Percentiles rank a stretch among this genome's conserved stretches.
phyloP scores from a whole-genome alignment of 2,113 vertebrate genomes.

The Beaufortia kweichowensis region DNA sequence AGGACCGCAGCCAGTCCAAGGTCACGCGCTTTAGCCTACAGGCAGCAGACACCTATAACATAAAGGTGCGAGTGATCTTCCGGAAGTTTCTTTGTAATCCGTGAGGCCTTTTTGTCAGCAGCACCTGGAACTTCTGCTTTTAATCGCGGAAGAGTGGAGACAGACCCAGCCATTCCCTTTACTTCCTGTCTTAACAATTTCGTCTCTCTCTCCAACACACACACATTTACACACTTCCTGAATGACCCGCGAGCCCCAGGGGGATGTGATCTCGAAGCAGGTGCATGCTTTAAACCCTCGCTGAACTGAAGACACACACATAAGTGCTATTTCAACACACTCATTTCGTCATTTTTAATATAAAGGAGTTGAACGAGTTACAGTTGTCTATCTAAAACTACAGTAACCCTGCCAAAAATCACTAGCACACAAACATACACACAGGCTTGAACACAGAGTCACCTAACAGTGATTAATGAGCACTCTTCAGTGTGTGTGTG shows the following conservation, averaged over 20 bases:
- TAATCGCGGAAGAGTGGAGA: constrained; percentile 42
- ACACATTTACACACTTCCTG: neutral
- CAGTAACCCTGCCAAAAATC: constrained; percentile 14
- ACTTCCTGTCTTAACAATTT: constrained; percentile 28
- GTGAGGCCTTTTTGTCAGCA: neutral
- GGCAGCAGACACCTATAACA: constrained; percentile 4
- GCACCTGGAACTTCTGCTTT: constrained; percentile 16
- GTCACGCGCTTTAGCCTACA: neutral
- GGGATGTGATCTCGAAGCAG: constrained; percentile 9
- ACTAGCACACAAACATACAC: neutral
- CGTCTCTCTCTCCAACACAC: constrained; percentile 13
- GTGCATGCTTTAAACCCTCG: constrained; percentile 23
- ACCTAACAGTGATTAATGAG: constrained; percentile 71
- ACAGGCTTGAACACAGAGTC: constrained; percentile 1
- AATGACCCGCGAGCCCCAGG: constrained; percentile 12
- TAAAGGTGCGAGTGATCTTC: constrained; percentile 33
- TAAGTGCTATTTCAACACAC: neutral
- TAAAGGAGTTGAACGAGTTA: neutral
- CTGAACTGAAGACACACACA: constrained; percentile 24
- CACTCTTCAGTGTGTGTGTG: constrained; percentile 62
- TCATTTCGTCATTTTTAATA: constrained; percentile 1
- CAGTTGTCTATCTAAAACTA: neutral
- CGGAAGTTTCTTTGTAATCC: constrained; percentile 34
- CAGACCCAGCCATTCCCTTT: constrained; percentile 9
- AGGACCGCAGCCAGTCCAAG: neutral